Evolutionary conservation across 2,113 vertebrate genomes (phyloP).

Genomic region (Eurypyga helias): DNA sequence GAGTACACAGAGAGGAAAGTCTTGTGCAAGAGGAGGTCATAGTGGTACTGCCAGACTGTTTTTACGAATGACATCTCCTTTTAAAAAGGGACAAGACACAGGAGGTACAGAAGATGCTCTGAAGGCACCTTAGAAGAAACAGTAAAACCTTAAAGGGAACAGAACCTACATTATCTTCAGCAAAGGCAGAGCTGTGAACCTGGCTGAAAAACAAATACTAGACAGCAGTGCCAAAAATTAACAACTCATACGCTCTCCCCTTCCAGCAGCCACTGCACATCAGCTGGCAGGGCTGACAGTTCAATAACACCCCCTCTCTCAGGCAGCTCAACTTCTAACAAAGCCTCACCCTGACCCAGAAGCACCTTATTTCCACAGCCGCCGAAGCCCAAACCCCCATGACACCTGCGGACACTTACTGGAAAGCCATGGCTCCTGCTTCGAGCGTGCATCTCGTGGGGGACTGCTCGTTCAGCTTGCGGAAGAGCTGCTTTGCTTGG

Average conservation of each 20-base stretch:
- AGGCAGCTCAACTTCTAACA: not conserved
- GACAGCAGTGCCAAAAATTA: not conserved
- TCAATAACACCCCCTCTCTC: rapidly evolving
- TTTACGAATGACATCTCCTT: not conserved
- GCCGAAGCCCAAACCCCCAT: rapidly evolving
- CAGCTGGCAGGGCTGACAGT: not conserved
- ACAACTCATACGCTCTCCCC: rapidly evolving
- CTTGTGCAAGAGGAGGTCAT: not conserved
- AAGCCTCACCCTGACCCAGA: rapidly evolving
- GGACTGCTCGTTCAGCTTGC: slow-evolving; percentile 96
- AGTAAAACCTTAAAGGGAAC: not conserved
- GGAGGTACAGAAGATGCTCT: rapidly evolving
- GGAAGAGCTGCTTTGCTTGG: slow-evolving; percentile 97
- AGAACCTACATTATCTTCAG: rapidly evolving
- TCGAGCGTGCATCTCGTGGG: slow-evolving; percentile 94
- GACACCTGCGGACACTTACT: slow-evolving; percentile 80
- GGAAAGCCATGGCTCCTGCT: slow-evolving; percentile 93
- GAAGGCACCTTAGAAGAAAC: rapidly evolving
- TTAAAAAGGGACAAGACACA: not conserved
- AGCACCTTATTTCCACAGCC: rapidly evolving
- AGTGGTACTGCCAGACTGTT: not conserved
- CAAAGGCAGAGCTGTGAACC: not conserved
- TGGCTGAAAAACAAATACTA: not conserved
- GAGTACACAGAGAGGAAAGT: not conserved
- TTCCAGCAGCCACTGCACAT: rapidly evolving